phyloP scores from a whole-genome alignment of 2,888 invertebrate species.

The Meteorus colon region DNA sequence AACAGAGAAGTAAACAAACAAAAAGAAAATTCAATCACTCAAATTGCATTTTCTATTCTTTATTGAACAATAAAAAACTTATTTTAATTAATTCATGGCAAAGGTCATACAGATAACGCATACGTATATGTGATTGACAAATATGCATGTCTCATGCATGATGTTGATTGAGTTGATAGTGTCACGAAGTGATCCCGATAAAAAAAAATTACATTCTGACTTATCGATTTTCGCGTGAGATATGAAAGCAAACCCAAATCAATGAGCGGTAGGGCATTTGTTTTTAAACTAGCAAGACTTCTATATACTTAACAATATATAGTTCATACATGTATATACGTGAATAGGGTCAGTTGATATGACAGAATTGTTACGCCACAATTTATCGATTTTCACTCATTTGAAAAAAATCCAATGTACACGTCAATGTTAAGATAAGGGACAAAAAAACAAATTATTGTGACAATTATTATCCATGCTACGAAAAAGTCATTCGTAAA shows the following conservation, averaged over 20 bases:
- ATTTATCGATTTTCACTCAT: conserved; percentile 8
- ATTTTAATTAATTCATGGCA: conserved; percentile 14
- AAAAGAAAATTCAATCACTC: not conserved
- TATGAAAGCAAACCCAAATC: conserved; percentile 2
- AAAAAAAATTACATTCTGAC: conserved; percentile 7
- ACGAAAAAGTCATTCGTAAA: not conserved
- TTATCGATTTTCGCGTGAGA: conserved; percentile 2
- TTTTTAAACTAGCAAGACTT: not conserved
- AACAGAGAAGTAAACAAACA: not conserved
- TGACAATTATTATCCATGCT: not conserved
- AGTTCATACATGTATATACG: not conserved
- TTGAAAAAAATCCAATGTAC: not conserved
- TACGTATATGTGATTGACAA: not conserved
- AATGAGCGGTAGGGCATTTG: not conserved
- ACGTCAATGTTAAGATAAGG: not conserved
- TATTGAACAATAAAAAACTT: conserved; percentile 10
- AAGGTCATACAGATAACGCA: conserved; percentile 6
- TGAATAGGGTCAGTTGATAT: conserved; percentile 15
- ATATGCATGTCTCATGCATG: conserved; percentile 10
- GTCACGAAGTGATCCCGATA: conserved; percentile 9
- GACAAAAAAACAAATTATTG: not conserved
- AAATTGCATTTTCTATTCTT: conserved; percentile 6
- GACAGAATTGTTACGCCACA: conserved; percentile 6
- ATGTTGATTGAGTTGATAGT: conserved; percentile 12
- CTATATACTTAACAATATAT: not conserved